Conservation (phyloP, 2,888 invertebrate genomes). For the Bruchidius siliquastri region DNA sequence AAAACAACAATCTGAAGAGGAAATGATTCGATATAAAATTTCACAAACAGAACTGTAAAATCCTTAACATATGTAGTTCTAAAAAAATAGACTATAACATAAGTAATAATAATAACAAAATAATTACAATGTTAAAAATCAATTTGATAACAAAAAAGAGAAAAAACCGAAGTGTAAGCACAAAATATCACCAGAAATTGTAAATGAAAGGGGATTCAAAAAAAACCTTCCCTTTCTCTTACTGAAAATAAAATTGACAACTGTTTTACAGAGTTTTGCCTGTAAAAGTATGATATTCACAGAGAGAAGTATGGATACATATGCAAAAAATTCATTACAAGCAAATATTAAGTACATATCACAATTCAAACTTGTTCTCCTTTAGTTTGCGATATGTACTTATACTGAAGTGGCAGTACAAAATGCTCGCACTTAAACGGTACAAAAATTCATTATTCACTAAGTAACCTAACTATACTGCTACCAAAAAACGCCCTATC, state of each 20-base stretch:
- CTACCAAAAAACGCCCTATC: constrained; percentile 17
- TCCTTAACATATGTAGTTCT: constrained; percentile 30
- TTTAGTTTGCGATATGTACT: constrained; percentile 17
- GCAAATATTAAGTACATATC: constrained; percentile 17
- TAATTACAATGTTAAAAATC: constrained; percentile 21
- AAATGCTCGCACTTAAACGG: constrained; percentile 15
- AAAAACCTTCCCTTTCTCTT: background rate
- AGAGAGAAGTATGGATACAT: background rate
- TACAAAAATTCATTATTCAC: background rate
- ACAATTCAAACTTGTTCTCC: background rate
- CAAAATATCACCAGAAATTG: constrained; percentile 24
- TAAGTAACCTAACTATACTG: constrained; percentile 22
- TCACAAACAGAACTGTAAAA: constrained; percentile 36
- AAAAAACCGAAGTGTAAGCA: constrained; percentile 25
- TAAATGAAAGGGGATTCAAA: constrained; percentile 20
- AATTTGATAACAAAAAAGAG: constrained; percentile 25
- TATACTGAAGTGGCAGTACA: constrained; percentile 13
- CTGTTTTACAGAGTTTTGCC: constrained; percentile 5
- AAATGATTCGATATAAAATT: constrained; percentile 30
- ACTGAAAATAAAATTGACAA: constrained; percentile 13
- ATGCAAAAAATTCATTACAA: constrained; percentile 11
- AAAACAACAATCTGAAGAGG: constrained; percentile 22
- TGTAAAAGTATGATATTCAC: background rate
- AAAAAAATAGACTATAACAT: constrained; percentile 38
- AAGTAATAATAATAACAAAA: constrained; percentile 33